phyloP scores from a whole-genome alignment of 1,140 invertebrate species.

The Nymphalis io region DNA sequence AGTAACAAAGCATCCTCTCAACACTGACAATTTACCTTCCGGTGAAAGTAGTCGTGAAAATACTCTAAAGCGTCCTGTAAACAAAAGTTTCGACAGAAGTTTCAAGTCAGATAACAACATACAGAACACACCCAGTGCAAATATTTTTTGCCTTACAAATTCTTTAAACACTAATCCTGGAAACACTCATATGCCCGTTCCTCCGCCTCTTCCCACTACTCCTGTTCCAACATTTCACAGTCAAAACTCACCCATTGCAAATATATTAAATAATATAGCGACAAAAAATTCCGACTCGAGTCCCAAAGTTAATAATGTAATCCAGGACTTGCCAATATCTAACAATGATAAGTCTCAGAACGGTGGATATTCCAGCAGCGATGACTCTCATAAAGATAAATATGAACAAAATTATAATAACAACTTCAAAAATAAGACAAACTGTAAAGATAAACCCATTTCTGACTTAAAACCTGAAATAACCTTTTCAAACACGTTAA shows the following conservation, averaged over 20 bases:
- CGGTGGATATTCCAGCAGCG: constrained; percentile 50
- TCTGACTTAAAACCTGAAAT: constrained; percentile 53
- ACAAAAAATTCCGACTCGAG: constrained; percentile 49
- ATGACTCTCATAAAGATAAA: constrained; percentile 59
- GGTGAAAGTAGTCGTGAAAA: constrained; percentile 62
- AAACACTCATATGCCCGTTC: constrained; percentile 49
- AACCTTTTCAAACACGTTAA: constrained; percentile 59
- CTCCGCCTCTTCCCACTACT: constrained; percentile 67
- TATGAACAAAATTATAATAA: constrained; percentile 49
- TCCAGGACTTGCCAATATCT: constrained; percentile 15
- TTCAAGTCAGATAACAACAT: constrained; percentile 33
- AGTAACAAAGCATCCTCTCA: constrained; percentile 77
- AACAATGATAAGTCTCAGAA: constrained; percentile 42
- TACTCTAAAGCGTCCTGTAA: constrained; percentile 54
- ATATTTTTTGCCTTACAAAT: constrained; percentile 13
- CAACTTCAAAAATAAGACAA: constrained; percentile 53
- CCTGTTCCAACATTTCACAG: constrained; percentile 64
- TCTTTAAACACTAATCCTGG: constrained; percentile 29
- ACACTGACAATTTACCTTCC: constrained; percentile 58
- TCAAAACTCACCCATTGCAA: constrained; percentile 54
- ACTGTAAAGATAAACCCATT: constrained; percentile 42
- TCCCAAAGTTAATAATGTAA: constrained; percentile 46
- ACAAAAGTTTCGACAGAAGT: constrained; percentile 44
- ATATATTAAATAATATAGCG: constrained; percentile 44
- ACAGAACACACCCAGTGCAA: constrained; percentile 18